phyloP scores from a whole-genome alignment of 2,797 vertebrate genomes.

The Mus caroli region DNA sequence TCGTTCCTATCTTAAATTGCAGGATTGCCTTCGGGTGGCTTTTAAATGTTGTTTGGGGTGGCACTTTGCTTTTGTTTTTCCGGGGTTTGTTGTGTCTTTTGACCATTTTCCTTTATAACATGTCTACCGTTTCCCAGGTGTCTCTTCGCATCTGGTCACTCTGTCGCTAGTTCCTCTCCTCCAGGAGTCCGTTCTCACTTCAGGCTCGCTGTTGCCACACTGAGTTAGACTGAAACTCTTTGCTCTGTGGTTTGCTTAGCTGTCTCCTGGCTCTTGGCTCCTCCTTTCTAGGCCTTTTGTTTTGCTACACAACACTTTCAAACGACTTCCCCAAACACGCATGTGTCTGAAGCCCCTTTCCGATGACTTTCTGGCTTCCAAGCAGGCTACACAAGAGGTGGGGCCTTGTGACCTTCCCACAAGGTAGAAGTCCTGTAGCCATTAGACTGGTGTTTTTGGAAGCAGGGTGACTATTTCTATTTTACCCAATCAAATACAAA shows the following conservation, averaged over 20 bases:
- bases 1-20: conserved; percentile 19
- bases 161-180: neutral
- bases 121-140: neutral
- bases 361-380: neutral
- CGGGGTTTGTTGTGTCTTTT: neutral
- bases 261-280: neutral
- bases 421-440: neutral
- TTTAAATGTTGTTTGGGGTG: neutral
- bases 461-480: neutral
- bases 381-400: neutral
- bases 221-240: conserved; percentile 9
- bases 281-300: conserved; percentile 29
- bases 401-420: conserved; percentile 9
- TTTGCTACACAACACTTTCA: conserved; percentile 56
- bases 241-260: conserved; percentile 28
- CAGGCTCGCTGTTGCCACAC: neutral
- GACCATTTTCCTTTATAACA: conserved; percentile 31
- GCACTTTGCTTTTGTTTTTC: neutral
- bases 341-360: neutral
- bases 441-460: conserved; percentile 10
- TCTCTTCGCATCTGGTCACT: neutral
- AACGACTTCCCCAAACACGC: neutral
- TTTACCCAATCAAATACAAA: neutral
- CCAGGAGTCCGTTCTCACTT: neutral
- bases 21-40: neutral